Percentiles rank a stretch among this genome's conserved stretches.
Conservation (phyloP, 2,113 vertebrate genomes). For the Callionymus lyra region DNA sequence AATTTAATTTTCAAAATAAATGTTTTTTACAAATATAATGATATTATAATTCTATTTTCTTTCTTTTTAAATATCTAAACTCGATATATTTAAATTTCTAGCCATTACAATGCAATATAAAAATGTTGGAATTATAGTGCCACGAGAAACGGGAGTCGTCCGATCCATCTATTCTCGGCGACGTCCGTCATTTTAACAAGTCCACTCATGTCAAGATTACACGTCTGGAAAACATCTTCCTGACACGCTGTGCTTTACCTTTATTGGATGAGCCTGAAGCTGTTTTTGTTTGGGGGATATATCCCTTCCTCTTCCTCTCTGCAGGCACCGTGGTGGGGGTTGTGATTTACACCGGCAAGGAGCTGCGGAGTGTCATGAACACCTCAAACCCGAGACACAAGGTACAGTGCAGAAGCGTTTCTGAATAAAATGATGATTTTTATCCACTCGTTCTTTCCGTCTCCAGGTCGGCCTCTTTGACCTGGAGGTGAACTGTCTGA, state of each 20-base stretch:
- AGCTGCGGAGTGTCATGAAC: slow-evolving; percentile 96
- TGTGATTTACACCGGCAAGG: slow-evolving; percentile 93
- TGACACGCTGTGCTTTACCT: slow-evolving; percentile 31
- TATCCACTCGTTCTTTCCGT: background rate
- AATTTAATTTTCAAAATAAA: too few relatives aligned
- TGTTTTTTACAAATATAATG: too few relatives aligned
- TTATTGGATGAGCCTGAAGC: slow-evolving; percentile 21
- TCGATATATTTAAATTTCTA: too few relatives aligned
- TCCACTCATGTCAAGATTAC: slow-evolving; percentile 26
- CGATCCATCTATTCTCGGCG: slow-evolving; percentile 26
- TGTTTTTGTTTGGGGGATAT: background rate
- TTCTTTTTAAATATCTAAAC: too few relatives aligned
- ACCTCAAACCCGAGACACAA: slow-evolving; percentile 92
- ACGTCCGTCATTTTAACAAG: slow-evolving; percentile 31
- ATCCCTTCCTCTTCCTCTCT: background rate
- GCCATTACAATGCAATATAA: too few relatives aligned
- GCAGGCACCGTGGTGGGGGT: slow-evolving; percentile 91
- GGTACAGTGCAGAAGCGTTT: slow-evolving; percentile 60
- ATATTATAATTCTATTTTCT: too few relatives aligned
- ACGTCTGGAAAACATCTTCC: slow-evolving; percentile 39
- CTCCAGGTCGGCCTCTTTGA: slow-evolving; percentile 91
- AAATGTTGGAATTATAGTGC: too few relatives aligned
- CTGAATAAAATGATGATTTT: background rate
- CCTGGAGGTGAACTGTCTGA: slow-evolving; percentile 94
- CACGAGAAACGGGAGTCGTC: too few relatives aligned